Evolutionary conservation across 1,140 invertebrate genomes (phyloP), one percentile per base, ranked within the genome.

Genomic region (Pseudomyrmex pallidus): DNA sequence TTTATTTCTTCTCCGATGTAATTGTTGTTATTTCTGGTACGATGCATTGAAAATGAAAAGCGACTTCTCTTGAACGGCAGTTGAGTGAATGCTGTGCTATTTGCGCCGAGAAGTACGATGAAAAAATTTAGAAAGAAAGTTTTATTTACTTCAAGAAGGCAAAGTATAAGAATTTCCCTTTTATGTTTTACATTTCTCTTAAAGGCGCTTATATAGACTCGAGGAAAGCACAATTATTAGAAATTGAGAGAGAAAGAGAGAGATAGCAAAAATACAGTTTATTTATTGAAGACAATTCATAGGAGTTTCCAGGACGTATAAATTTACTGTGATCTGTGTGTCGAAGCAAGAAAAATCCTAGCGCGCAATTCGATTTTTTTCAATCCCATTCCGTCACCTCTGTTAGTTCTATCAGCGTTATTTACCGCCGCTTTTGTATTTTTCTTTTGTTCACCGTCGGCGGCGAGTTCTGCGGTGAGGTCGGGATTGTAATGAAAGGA

Each of bases 181-280:
- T 5, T 20, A 8, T 46, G 22, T 72, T 80, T 72, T 80, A 70
- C 44, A 56, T 59, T 72, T 59, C 46, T 44, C 59, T 35, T 50
- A 59, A 80, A 80, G 44, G 22, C 44, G 15, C 72, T 35, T 35
- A 35, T 56, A 13, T 20, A 20, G 56, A 59, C 59, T 48, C 17
- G 35, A 77, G 74, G 35, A 56, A 77, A 22, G 12, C 17, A 80
- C 54, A 67, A 70, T 80, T 80, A 72, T 25, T 8, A 44, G n/a
- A 22, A 10, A 35, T 35, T 35, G 35, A 35, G 35, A 35, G 35
- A 35, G 35, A 35, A 10, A 1, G 17, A 15, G 1, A 10, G 15
- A 20, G 56, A 48, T 20, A 54, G 59, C 59, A 54, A 61, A 80
- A 70, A 80, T 72, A 72, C n/a, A 70, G 48, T 80, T 80, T 70